phyloP scores from a whole-genome alignment of 2,113 vertebrate species.

The Oxyura jamaicensis region DNA sequence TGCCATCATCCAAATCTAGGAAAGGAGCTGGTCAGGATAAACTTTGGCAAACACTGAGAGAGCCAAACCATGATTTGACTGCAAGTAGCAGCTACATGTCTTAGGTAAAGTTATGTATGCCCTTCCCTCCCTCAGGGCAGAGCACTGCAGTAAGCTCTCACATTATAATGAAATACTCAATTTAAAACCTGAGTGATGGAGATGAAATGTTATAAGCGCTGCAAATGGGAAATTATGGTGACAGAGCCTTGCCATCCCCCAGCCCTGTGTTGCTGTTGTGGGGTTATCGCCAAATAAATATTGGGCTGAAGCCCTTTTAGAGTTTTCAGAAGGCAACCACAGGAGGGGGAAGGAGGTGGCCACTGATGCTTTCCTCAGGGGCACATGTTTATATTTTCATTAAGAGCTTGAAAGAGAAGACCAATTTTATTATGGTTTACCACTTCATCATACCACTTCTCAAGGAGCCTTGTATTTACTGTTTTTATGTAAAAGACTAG shows the following conservation, averaged over 20 bases:
- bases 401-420: background rate
- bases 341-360: background rate
- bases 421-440: background rate
- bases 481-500: background rate
- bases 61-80: background rate
- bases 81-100: background rate
- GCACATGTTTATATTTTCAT: background rate
- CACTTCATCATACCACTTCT: background rate
- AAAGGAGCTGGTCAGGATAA: background rate
- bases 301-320: background rate
- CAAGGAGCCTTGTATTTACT: background rate
- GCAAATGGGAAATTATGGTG: background rate
- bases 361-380: background rate
- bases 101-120: background rate
- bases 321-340: background rate
- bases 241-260: fast-evolving
- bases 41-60: background rate
- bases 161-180: fast-evolving
- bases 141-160: background rate
- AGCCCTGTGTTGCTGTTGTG: background rate
- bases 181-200: background rate
- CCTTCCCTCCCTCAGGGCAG: background rate
- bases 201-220: background rate
- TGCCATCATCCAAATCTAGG: background rate
- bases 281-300: background rate